Base-by-base conservation (phyloP, 2,888 invertebrate species). In the Ommatoiulus sabulosus region DNA sequence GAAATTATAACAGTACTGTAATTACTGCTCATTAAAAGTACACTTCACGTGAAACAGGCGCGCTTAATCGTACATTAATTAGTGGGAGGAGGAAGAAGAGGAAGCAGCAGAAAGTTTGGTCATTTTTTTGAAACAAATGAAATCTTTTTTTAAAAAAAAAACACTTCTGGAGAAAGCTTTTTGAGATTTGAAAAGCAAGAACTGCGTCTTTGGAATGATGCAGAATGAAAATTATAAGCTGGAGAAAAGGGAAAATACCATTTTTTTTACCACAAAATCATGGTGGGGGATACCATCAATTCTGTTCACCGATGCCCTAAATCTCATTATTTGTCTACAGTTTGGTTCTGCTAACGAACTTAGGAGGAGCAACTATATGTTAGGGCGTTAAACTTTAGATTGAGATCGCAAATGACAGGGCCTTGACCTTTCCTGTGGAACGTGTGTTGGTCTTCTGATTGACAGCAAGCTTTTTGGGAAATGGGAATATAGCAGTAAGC, bases 371-470 rank as follows among this genome's bases (percentile, higher is more conserved):
- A 10, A 72, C 72, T 72, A 0, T 72, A 46, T 46, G 8, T 72
- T 72, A 72, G 72, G 24, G 5, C 72, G 24, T 72, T 72, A 72
- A 72, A 72, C 72, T 72, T 72, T 72, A 24, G 72, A 72, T 72
- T 72, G 72, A 72, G 72, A 72, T 72, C 72, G 24, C 72, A 72
- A 24, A 72, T 17, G 72, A 72, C 72, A 72, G 72, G 20, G 24
- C 72, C 72, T 72, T 72, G 72, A 72, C 72, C 72, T 72, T 72
- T 7, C 24, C 72, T 72, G 24, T 24, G 6, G 72, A 72, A 72
- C 72, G 63, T 63, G 63, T n/a, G n/a, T 63, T 17, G 63, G 63
- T 72, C 72, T 72, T 72, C 24, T 72, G 72, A 72, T 72, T 72
- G 72, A 72, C 72, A 24, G 72, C 24, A 24, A 72, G 20, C 24